These are phyloP conservation scores for Leuciscus waleckii DNA, from an alignment of 2,797 vertebrate genomes.

Conservation along the genomic window DNA sequence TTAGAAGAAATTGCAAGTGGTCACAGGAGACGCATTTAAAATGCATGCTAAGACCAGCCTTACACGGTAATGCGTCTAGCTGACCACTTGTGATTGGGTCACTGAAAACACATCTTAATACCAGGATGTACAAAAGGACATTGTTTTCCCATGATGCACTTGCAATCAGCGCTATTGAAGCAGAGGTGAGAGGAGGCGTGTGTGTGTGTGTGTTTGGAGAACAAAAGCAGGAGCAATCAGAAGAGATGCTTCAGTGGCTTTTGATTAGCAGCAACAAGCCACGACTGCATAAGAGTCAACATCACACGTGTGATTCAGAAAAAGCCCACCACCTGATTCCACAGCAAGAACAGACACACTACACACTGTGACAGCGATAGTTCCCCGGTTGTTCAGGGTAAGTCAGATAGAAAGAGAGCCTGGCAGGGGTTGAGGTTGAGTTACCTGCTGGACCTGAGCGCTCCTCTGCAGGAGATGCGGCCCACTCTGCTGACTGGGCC, in stretches of 20 bases:
- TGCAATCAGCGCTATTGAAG: neutral
- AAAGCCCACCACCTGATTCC: conserved; percentile 49
- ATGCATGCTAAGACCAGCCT: neutral
- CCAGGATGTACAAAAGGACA: neutral
- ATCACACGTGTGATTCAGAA: conserved; percentile 16
- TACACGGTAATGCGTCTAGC: neutral
- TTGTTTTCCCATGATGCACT: neutral
- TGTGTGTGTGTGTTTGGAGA: conserved; percentile 25
- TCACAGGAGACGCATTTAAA: neutral
- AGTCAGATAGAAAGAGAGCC: conserved; percentile 53
- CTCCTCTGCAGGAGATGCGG: conserved; percentile 97
- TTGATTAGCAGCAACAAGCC: conserved; percentile 27
- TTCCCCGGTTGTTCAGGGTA: conserved; percentile 58
- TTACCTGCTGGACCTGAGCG: conserved; percentile 98
- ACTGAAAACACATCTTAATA: neutral
- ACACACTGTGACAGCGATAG: conserved; percentile 10
- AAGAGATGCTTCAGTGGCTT: conserved; percentile 13
- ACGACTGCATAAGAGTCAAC: neutral
- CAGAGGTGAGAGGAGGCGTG: too few relatives aligned
- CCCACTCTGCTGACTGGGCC: conserved; percentile 96
- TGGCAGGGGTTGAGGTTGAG: conserved; percentile 70
- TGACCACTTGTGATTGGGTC: neutral
- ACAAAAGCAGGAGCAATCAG: conserved; percentile 17
- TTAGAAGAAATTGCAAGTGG: neutral
- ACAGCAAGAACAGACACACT: conserved; percentile 26